Evolutionary conservation across 2,797 vertebrate species (phyloP).

Genomic region (Lithobates sylvaticus): DNA sequence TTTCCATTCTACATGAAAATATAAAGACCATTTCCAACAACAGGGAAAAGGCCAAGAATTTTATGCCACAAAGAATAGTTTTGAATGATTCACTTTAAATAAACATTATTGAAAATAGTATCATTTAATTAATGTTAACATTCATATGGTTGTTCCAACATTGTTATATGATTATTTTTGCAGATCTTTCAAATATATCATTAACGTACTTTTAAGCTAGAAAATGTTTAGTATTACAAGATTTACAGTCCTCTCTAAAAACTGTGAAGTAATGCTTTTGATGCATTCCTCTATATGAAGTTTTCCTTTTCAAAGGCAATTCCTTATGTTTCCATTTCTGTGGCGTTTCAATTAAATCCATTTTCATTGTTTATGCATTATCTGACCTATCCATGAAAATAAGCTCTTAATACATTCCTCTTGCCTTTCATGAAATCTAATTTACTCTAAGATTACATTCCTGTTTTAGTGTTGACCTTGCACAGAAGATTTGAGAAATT

Average conservation of each 20-base stretch:
- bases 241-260: not conserved
- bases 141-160: not conserved
- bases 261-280: not conserved
- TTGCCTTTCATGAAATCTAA: conserved; percentile 28
- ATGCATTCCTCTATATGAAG: not conserved
- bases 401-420: conserved; percentile 30
- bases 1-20: not conserved
- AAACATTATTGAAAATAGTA: not conserved
- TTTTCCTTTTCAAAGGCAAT: not conserved
- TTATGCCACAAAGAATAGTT: not conserved
- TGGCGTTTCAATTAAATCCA: conserved; percentile 5
- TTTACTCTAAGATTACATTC: conserved; percentile 39
- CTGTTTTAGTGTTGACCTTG: conserved; percentile 37
- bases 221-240: not conserved
- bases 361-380: conserved; percentile 30
- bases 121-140: not conserved
- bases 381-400: conserved; percentile 31
- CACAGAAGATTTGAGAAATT: conserved; percentile 44
- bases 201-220: not conserved
- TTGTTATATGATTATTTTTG: not conserved
- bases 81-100: not conserved
- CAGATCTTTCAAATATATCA: not conserved
- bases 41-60: not conserved
- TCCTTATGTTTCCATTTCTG: not conserved
- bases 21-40: not conserved